Conservation (phyloP, 2,888 invertebrate species). For the Leptopterna dolabrata region DNA sequence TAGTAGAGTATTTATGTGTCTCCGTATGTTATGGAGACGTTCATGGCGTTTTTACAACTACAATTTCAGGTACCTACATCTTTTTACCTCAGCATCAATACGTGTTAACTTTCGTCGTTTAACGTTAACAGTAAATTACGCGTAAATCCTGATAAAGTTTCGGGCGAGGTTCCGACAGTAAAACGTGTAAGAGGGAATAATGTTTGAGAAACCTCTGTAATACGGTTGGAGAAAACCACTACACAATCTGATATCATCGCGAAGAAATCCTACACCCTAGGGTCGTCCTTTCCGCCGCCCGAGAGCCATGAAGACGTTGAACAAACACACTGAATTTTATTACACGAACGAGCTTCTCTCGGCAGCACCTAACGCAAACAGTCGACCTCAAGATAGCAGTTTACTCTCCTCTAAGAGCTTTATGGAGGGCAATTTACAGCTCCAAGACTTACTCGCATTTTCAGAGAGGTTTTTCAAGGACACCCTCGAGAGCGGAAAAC, state of each 20-base stretch:
- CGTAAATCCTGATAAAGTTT: not conserved
- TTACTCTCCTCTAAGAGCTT: not conserved
- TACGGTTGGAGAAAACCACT: not conserved
- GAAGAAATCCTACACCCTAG: not conserved
- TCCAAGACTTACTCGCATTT: not conserved
- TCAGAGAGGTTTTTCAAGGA: not conserved
- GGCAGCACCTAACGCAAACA: not conserved
- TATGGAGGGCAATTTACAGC: not conserved
- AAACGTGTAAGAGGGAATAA: not conserved
- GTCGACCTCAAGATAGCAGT: not conserved
- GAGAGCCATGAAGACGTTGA: not conserved
- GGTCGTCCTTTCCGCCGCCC: not conserved
- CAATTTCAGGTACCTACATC: too few relatives aligned
- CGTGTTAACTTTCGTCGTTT: not conserved
- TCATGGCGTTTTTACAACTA: too few relatives aligned
- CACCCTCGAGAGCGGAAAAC: too few relatives aligned
- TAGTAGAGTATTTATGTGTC: too few relatives aligned
- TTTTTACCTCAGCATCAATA: not conserved
- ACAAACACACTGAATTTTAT: slow-evolving; percentile 3
- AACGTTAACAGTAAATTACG: not conserved
- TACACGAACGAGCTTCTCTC: not conserved
- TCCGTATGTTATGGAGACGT: too few relatives aligned
- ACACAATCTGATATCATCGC: not conserved
- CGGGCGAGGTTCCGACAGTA: not conserved
- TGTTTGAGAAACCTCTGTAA: not conserved